These are phyloP conservation scores for Brachyalestes nurse DNA, from an alignment of 2,797 vertebrate species.

Conservation along the genomic window DNA sequence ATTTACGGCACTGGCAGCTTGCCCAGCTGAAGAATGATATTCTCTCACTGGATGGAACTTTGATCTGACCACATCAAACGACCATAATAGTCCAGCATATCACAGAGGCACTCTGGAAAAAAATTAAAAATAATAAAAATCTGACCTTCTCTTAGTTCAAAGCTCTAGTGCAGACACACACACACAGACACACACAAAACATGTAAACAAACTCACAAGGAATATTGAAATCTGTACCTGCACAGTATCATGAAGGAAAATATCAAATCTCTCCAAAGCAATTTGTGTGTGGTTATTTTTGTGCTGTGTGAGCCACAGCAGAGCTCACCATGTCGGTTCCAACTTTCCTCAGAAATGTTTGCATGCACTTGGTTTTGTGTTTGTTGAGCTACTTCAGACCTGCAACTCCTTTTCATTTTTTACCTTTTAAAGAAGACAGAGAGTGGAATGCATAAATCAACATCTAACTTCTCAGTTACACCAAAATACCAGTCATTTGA, in stretches of 20 bases:
- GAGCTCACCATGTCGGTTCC: background rate
- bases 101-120: background rate
- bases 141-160: background rate
- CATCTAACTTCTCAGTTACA: background rate
- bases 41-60: slow-evolving; percentile 12
- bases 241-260: background rate
- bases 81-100: background rate
- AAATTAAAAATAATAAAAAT: background rate
- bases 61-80: background rate
- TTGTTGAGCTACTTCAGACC: slow-evolving; percentile 7
- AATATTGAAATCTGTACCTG: slow-evolving; percentile 7
- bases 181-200: background rate
- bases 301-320: background rate
- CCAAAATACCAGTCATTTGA: background rate
- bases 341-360: slow-evolving; percentile 10
- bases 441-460: background rate
- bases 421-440: slow-evolving; percentile 31
- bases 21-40: slow-evolving; percentile 22
- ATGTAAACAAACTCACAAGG: slow-evolving; percentile 11
- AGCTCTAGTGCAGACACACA: background rate
- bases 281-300: slow-evolving; percentile 10
- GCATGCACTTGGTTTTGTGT: slow-evolving; percentile 12
- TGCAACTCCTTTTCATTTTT: background rate
- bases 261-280: slow-evolving; percentile 2
- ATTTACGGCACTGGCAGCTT: slow-evolving; percentile 44